Conservation (phyloP, 2,113 vertebrate genomes). For the Hippocampus zosterae region DNA sequence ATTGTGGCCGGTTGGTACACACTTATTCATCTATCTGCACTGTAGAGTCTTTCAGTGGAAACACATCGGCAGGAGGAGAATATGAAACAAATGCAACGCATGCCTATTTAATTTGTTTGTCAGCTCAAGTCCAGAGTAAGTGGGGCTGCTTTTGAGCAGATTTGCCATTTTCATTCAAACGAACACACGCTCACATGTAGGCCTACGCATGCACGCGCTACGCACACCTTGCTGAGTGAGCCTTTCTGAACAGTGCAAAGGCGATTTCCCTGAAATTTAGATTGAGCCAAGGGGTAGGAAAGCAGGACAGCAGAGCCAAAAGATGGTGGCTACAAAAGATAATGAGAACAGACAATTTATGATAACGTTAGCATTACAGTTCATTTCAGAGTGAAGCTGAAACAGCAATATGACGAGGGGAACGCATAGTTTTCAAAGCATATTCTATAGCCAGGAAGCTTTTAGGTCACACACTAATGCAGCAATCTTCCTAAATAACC, state of each 20-base stretch:
- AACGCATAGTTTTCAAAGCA: background rate
- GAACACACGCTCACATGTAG: constrained; percentile 8
- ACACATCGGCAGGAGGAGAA: constrained; percentile 31
- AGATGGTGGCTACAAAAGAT: constrained; percentile 15
- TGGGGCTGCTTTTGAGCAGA: constrained; percentile 19
- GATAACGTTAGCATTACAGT: constrained; percentile 4
- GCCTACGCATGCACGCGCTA: constrained; percentile 5
- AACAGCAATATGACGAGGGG: background rate
- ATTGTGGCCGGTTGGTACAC: background rate
- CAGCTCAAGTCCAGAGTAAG: constrained; percentile 39
- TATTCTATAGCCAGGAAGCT: background rate
- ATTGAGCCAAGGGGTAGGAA: constrained; percentile 2
- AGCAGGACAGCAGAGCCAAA: background rate
- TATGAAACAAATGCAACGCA: constrained; percentile 36
- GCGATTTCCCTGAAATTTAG: constrained; percentile 12
- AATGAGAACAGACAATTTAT: constrained; percentile 14
- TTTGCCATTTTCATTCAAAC: constrained; percentile 47
- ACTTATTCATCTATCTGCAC: background rate
- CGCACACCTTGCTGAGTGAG: constrained; percentile 30
- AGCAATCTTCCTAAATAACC: background rate
- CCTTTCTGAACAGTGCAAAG: constrained; percentile 28
- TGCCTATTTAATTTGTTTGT: constrained; percentile 52
- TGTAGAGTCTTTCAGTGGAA: constrained; percentile 10
- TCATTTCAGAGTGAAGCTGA: constrained; percentile 1
- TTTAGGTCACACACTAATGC: background rate